Evolutionary conservation across 2,888 invertebrate species (phyloP).

Genomic region (Encarsia formosa): DNA sequence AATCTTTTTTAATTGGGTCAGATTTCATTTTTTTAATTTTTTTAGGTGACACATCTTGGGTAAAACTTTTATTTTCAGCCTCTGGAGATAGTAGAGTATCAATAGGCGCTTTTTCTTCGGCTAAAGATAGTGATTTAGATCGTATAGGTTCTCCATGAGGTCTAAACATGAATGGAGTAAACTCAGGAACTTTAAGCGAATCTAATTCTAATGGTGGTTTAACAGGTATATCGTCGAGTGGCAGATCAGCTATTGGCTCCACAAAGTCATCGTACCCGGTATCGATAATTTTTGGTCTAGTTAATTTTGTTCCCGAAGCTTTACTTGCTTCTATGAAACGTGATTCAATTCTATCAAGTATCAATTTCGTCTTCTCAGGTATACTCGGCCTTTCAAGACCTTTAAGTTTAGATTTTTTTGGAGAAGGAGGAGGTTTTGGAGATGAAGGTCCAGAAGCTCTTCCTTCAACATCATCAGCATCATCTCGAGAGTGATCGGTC

Average conservation of each 20-base stretch:
- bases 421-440: constrained; percentile 30
- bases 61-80: constrained; percentile 45
- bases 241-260: constrained; percentile 49
- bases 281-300: constrained; percentile 46
- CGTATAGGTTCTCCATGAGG: constrained; percentile 47
- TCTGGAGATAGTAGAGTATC: constrained; percentile 48
- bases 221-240: constrained; percentile 47
- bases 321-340: constrained; percentile 42
- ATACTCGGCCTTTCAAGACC: constrained; percentile 45
- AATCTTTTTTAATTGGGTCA: constrained; percentile 44
- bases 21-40: constrained; percentile 39
- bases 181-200: constrained; percentile 48
- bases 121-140: constrained; percentile 47
- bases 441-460: constrained; percentile 17
- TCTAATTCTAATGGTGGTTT: constrained; percentile 47
- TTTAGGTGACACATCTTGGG: constrained; percentile 47
- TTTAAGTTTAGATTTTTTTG: constrained; percentile 35
- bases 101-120: constrained; percentile 49
- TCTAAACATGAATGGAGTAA: constrained; percentile 45
- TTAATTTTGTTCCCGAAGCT: constrained; percentile 37
- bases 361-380: constrained; percentile 48
- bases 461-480: constrained; percentile 21
- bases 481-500: constrained; percentile 26
- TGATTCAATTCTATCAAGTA: constrained; percentile 47
- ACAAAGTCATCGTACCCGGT: constrained; percentile 49